Percentiles rank a stretch among this genome's conserved stretches.
These are phyloP conservation scores for Bothrops jararaca DNA, from an alignment of 2,113 vertebrate species.

Conservation along the genomic window DNA sequence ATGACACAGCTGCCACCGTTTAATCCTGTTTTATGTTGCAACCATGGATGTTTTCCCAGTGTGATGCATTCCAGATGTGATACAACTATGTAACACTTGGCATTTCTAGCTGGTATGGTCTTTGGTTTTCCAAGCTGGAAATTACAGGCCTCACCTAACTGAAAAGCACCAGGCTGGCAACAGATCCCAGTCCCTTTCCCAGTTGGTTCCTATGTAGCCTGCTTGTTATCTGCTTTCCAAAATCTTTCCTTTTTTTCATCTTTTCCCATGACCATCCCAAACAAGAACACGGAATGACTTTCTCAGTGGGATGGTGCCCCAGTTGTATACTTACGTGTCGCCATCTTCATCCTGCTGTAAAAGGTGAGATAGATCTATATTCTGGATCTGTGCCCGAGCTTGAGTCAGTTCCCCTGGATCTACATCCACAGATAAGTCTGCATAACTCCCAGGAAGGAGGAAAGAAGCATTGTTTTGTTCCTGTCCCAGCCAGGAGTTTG, in stretches of 20 bases:
- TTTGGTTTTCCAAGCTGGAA: not conserved
- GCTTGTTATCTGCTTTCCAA: not conserved
- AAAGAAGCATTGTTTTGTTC: constrained; percentile 22
- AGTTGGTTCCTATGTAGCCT: not conserved
- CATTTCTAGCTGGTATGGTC: not conserved
- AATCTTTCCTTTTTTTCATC: not conserved
- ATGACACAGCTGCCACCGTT: not conserved
- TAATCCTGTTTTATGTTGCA: not conserved
- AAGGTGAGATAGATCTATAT: constrained; percentile 74
- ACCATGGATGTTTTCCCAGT: not conserved
- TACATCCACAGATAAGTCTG: constrained; percentile 53
- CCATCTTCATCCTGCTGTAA: constrained; percentile 85
- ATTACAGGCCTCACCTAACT: not conserved
- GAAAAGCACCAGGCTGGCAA: not conserved
- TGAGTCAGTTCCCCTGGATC: constrained; percentile 68
- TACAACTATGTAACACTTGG: not conserved
- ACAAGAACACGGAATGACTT: not conserved
- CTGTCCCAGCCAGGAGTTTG: constrained; percentile 26
- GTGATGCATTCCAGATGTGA: not conserved
- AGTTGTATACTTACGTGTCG: constrained; percentile 77
- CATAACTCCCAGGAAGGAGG: not conserved
- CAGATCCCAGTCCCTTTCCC: not conserved
- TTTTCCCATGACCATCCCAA: not conserved
- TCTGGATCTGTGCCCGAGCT: constrained; percentile 71
- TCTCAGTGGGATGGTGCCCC: not conserved